Evolutionary conservation across 2,113 vertebrate species (phyloP).

Genomic region (Strigops habroptila): DNA sequence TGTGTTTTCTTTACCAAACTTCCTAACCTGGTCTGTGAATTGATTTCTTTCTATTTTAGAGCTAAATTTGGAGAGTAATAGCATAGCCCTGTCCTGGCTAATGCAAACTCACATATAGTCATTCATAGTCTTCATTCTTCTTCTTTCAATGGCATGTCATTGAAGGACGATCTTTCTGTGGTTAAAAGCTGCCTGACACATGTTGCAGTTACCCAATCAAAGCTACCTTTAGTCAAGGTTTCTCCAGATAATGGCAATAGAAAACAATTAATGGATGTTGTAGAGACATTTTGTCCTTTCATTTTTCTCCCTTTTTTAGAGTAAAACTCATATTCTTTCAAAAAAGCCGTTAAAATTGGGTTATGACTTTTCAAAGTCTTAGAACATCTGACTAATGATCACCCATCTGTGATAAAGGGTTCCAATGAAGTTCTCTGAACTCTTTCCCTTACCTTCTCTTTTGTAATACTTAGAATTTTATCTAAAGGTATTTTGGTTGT

Average conservation of each 20-base stretch:
- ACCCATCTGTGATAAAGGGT: not conserved
- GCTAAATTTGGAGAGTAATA: not conserved
- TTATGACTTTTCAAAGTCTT: not conserved
- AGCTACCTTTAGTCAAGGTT: not conserved
- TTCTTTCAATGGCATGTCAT: not conserved
- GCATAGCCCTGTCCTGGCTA: not conserved
- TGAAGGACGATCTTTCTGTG: not conserved
- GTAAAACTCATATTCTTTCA: not conserved
- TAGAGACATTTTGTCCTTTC: not conserved
- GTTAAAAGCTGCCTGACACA: not conserved
- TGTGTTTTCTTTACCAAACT: not conserved
- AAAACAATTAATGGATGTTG: not conserved
- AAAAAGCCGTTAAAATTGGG: not conserved
- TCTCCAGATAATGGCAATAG: not conserved
- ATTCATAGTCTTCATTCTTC: not conserved
- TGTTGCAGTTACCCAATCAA: not conserved
- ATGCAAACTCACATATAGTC: not conserved
- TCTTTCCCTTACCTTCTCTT: not conserved
- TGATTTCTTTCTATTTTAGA: not conserved
- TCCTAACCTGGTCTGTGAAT: not conserved
- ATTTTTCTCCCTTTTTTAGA: not conserved
- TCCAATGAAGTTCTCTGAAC: not conserved
- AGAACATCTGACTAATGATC: not conserved
- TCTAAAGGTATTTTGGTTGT: not conserved
- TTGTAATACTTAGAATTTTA: not conserved